phyloP scores from a whole-genome alignment of 1,140 invertebrate species.

The Psix sp. region DNA sequence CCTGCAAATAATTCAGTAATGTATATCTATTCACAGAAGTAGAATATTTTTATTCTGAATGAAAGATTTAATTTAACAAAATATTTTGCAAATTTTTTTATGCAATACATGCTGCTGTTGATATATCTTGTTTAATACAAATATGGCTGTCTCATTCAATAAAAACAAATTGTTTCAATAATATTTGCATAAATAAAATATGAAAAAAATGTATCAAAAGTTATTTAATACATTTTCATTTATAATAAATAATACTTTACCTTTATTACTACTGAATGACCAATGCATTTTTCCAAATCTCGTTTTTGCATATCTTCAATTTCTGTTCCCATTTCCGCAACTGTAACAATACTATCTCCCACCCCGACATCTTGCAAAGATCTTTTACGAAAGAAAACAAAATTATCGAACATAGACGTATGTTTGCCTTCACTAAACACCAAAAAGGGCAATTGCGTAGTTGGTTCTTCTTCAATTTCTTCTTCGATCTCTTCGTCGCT shows the following conservation, averaged over 20 bases:
- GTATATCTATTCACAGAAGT: too few species aligned
- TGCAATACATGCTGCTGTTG: too few species aligned
- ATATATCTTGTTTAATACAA: too few species aligned
- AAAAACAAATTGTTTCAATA: too few species aligned
- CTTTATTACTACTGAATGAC: conserved; percentile 62
- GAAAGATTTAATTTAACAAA: too few species aligned
- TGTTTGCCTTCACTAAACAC: too few species aligned
- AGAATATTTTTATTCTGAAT: too few species aligned
- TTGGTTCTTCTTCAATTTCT: conserved; percentile 8
- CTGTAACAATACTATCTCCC: conserved; percentile 38
- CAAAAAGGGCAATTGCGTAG: not conserved
- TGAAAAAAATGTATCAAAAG: not conserved
- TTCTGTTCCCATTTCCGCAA: conserved; percentile 61
- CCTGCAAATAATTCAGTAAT: conserved; percentile 9
- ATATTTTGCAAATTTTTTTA: too few species aligned
- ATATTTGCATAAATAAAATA: too few species aligned
- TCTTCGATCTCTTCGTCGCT: conserved; percentile 60
- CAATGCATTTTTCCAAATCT: conserved; percentile 70
- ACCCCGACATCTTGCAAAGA: conserved; percentile 39
- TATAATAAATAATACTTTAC: conserved; percentile 3
- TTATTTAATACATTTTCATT: not conserved
- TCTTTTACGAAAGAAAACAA: conserved; percentile 60
- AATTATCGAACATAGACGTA: conserved; percentile 46
- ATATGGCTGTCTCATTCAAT: too few species aligned
- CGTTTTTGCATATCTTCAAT: conserved; percentile 57